Evolutionary conservation across 2,888 invertebrate genomes (phyloP), one percentile per base, ranked within the genome.

Genomic region (Coleophora flavipennella): DNA sequence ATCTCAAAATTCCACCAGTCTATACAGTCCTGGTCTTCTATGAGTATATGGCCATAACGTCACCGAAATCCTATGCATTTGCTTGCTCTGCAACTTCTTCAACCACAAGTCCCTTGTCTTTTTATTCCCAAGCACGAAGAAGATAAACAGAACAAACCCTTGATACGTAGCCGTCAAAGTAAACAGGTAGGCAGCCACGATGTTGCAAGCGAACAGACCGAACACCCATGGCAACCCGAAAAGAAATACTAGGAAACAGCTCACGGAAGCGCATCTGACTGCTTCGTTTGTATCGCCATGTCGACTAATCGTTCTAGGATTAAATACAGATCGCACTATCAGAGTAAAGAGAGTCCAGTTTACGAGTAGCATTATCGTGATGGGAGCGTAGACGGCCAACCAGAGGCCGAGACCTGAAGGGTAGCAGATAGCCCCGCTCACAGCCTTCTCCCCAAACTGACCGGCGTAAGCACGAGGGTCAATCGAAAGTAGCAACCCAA

Each of bases 281-380:
- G n/a, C n/a, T n/a, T n/a, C n/a, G n/a, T n/a, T n/a, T n/a, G n/a
- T n/a, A 39, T 85, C 85, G 9, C 81, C 79, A 46, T 81, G 79
- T 49, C 87, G 78, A 50, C 84, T 85, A 32, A 85, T 77, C 47
- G 85, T 66, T 53, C 72, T 65, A 26, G 75, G 76, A 39, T 74
- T 77, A 52, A 87, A 84, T 64, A 83, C 76, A 49, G 85, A 84
- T 32, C 85, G 80, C 46, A 90, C 85, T 61, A 90, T 87, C 45
- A 87, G 55, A 37, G 71, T 57, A 62, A 89, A 90, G 59, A 89
- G 81, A 42, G 75, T 64, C 59, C 87, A 76, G 73, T 90, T 90
- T 42, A 80, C 73, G 14, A 80, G 50, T 34, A 89, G 59, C 57
- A 89, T 86, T 8, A 78, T 28, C 31, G 69, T 68, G 27, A 88